Evolutionary conservation across 2,888 invertebrate species (phyloP).

Genomic region (Diaperis boleti): DNA sequence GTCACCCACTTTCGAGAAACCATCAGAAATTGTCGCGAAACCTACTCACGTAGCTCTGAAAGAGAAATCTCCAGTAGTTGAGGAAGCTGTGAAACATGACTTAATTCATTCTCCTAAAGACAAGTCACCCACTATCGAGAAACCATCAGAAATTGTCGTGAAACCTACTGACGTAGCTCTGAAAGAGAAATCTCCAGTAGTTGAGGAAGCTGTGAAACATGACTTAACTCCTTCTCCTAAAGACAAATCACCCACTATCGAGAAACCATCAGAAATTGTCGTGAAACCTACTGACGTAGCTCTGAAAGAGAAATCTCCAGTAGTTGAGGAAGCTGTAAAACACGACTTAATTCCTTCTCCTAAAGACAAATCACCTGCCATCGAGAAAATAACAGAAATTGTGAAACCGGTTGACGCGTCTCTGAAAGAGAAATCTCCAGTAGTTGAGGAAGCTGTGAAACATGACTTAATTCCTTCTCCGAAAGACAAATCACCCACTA

Average conservation of each 20-base stretch:
- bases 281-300: neutral
- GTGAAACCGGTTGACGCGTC: neutral
- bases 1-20: neutral
- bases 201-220: neutral
- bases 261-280: neutral
- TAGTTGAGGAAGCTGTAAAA: neutral
- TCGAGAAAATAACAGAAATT: neutral
- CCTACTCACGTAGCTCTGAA: neutral
- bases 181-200: neutral
- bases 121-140: constrained; percentile 19
- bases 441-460: neutral
- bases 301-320: neutral
- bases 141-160: constrained; percentile 7
- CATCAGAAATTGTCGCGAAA: neutral
- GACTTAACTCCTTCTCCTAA: neutral
- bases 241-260: constrained; percentile 2
- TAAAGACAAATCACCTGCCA: constrained; percentile 2
- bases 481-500: constrained; percentile 3
- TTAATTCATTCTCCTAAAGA: constrained; percentile 10
- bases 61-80: constrained; percentile 6
- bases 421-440: neutral
- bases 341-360: neutral
- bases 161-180: neutral
- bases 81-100: neutral
- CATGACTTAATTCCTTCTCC: constrained; percentile 3